phyloP scores from a whole-genome alignment of 2,888 invertebrate species.

The Cheilosia urbana region DNA sequence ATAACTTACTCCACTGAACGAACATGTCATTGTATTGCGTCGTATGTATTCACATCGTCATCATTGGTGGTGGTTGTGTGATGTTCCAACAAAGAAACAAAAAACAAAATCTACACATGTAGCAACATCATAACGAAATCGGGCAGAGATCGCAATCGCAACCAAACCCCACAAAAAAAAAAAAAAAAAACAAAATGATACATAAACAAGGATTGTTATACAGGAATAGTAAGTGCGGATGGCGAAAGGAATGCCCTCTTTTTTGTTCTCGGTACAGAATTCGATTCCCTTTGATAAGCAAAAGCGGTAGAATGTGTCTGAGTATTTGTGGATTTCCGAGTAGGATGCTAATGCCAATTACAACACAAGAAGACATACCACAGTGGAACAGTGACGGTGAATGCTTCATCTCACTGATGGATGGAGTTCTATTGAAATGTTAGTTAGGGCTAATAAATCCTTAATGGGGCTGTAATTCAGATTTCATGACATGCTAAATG shows the following conservation, averaged over 20 bases:
- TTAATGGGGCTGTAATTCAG: slow-evolving; percentile 68
- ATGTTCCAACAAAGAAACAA: slow-evolving; percentile 72
- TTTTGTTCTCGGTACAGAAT: slow-evolving; percentile 47
- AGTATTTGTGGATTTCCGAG: slow-evolving; percentile 9
- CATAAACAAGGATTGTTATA: slow-evolving; percentile 60
- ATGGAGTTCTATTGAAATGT: slow-evolving; percentile 31
- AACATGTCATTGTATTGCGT: slow-evolving; percentile 63
- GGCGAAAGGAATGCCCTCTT: slow-evolving; percentile 38
- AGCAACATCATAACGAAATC: slow-evolving; percentile 51
- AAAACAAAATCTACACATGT: slow-evolving; percentile 67
- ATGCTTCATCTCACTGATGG: slow-evolving; percentile 17
- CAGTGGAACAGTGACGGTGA: neutral
- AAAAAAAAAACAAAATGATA: slow-evolving; percentile 29
- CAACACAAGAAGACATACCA: neutral
- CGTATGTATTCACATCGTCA: slow-evolving; percentile 53
- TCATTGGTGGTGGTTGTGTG: slow-evolving; percentile 65
- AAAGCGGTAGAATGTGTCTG: slow-evolving; percentile 36
- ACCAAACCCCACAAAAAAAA: slow-evolving; percentile 16
- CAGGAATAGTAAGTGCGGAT: slow-evolving; percentile 24
- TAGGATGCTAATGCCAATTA: slow-evolving; percentile 26
- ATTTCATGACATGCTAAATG: slow-evolving; percentile 72
- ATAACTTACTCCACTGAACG: slow-evolving; percentile 82
- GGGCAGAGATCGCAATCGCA: slow-evolving; percentile 15
- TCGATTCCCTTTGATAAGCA: slow-evolving; percentile 60
- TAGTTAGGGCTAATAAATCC: slow-evolving; percentile 67